phyloP scores from a whole-genome alignment of 2,797 vertebrate genomes.

The Bovichtus diacanthus region DNA sequence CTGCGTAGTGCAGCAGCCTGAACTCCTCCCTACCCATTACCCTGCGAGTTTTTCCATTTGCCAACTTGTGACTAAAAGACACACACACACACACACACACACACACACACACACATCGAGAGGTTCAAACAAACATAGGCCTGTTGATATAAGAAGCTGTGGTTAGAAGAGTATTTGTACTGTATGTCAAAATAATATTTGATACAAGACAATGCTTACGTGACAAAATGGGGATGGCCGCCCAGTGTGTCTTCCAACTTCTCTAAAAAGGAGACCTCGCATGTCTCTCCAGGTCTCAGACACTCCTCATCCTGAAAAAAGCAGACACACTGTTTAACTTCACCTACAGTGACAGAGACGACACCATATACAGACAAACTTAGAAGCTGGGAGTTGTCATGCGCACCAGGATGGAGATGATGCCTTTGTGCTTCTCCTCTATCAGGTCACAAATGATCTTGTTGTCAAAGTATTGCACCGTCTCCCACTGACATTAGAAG shows the following conservation, averaged over 20 bases:
- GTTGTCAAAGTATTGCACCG: slow-evolving; percentile 98
- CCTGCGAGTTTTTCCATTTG: slow-evolving; percentile 94
- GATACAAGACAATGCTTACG: slow-evolving; percentile 83
- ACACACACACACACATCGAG: too few relatives aligned
- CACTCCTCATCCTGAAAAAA: slow-evolving; percentile 94
- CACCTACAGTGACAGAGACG: background rate
- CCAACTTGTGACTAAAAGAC: slow-evolving; percentile 92
- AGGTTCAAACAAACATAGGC: background rate
- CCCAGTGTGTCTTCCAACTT: slow-evolving; percentile 94
- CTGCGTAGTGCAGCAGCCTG: slow-evolving; percentile 94
- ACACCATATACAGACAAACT: background rate
- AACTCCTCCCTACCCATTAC: slow-evolving; percentile 94
- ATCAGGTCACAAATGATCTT: slow-evolving; percentile 99
- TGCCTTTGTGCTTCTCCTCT: slow-evolving; percentile 98
- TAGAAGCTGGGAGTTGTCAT: background rate
- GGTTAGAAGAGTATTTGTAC: background rate
- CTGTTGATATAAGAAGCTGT: background rate
- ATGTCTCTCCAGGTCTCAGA: slow-evolving; percentile 93
- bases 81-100: slow-evolving; percentile 6
- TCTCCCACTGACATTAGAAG: slow-evolving; percentile 90
- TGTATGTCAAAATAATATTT: background rate
- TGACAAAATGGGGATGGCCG: slow-evolving; percentile 95
- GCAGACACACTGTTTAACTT: slow-evolving; percentile 14
- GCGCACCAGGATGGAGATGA: slow-evolving; percentile 95
- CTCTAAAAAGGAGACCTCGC: slow-evolving; percentile 94